phyloP scores from a whole-genome alignment of 2,797 vertebrate species.

The Macrochelys suwanniensis region DNA sequence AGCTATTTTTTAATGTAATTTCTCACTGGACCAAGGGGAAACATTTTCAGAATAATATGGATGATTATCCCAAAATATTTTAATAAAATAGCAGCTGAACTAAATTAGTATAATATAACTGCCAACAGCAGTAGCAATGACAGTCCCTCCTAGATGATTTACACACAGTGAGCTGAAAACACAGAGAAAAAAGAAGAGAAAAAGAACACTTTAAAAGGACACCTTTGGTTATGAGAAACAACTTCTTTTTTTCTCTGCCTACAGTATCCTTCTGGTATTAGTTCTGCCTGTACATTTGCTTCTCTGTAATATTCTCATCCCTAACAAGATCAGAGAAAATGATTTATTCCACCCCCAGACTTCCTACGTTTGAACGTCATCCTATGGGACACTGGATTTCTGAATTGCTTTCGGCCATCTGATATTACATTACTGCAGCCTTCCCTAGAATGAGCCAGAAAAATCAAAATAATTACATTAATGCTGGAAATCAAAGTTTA shows the following conservation, averaged over 20 bases:
- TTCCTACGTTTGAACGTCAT: constrained; percentile 79
- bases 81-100: constrained; percentile 14
- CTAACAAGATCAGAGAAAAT: constrained; percentile 85
- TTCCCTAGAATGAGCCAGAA: constrained; percentile 74
- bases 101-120: constrained; percentile 27
- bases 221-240: constrained; percentile 53
- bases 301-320: constrained; percentile 76
- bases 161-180: background rate
- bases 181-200: background rate
- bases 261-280: constrained; percentile 68
- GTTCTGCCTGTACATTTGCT: constrained; percentile 66
- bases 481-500: constrained; percentile 85
- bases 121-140: background rate
- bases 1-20: constrained; percentile 31
- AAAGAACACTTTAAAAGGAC: constrained; percentile 18
- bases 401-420: constrained; percentile 85
- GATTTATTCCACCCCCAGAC: constrained; percentile 83
- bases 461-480: constrained; percentile 84
- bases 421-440: constrained; percentile 81
- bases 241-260: constrained; percentile 46
- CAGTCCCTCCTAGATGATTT: background rate
- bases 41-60: constrained; percentile 2
- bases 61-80: constrained; percentile 28
- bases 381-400: constrained; percentile 81
- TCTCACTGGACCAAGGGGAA: background rate